These are phyloP conservation scores for Melinopterus prodromus DNA, from an alignment of 2,888 invertebrate species.

Conservation along the genomic window DNA sequence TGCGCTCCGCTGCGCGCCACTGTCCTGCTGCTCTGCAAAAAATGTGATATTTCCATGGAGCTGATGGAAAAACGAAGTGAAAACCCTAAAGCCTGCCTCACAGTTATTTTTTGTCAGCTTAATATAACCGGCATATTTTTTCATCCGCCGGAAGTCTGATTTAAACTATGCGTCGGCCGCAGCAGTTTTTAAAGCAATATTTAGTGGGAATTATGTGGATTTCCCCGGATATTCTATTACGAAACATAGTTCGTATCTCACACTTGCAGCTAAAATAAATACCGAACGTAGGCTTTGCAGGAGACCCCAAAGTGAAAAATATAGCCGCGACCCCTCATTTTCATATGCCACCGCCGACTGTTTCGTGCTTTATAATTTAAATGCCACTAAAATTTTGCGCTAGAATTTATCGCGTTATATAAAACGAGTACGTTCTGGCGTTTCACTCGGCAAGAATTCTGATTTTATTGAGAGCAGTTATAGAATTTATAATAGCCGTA, in stretches of 20 bases:
- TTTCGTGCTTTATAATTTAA: not conserved
- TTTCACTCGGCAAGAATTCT: not conserved
- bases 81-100: not conserved
- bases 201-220: conserved; percentile 19
- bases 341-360: not conserved
- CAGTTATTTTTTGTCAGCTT: conserved; percentile 15
- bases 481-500: conserved; percentile 24
- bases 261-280: conserved; percentile 15
- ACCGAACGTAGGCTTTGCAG: not conserved
- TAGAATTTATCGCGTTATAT: conserved; percentile 14
- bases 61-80: conserved; percentile 14
- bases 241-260: not conserved
- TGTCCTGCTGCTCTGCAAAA: conserved; percentile 20
- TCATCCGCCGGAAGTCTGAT: conserved; percentile 8
- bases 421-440: conserved; percentile 9
- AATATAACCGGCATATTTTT: conserved; percentile 11
- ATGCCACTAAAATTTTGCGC: conserved; percentile 6
- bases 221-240: conserved; percentile 10
- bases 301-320: not conserved
- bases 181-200: conserved; percentile 15
- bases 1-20: conserved; percentile 17
- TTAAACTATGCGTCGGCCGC: conserved; percentile 9
- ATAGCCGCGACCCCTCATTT: not conserved
- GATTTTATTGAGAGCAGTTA: conserved; percentile 12
- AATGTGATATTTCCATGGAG: conserved; percentile 6